A percentile compares a stretch with the other conserved stretches of the same genome.
Conservation (phyloP, 2,888 invertebrate genomes). For the Pomacea canaliculata region DNA sequence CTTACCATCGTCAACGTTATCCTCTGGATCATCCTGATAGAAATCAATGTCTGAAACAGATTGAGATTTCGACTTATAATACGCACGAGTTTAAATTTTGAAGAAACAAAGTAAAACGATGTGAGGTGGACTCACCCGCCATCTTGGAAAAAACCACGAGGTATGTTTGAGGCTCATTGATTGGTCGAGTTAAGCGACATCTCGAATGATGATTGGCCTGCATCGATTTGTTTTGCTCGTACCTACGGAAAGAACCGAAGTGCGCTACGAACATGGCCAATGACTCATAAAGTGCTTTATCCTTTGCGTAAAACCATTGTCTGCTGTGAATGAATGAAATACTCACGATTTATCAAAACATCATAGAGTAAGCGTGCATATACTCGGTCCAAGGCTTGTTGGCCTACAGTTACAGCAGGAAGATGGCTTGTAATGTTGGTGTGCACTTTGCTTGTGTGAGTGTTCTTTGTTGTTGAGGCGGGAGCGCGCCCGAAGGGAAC, state of each 20-base stretch:
- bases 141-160: constrained; percentile 66
- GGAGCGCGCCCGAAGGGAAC: not conserved
- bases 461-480: constrained; percentile 17
- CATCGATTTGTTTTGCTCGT: constrained; percentile 43
- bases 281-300: constrained; percentile 42
- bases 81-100: constrained; percentile 51
- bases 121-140: constrained; percentile 68
- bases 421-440: not conserved
- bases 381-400: not conserved
- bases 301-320: constrained; percentile 27
- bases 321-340: constrained; percentile 31
- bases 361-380: constrained; percentile 6
- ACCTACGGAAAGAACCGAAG: constrained; percentile 50
- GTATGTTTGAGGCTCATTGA: constrained; percentile 45
- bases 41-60: constrained; percentile 66
- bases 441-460: not conserved
- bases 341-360: constrained; percentile 12
- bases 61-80: constrained; percentile 44
- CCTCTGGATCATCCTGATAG: constrained; percentile 61
- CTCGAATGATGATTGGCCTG: constrained; percentile 51
- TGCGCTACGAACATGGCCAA: constrained; percentile 49
- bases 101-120: constrained; percentile 59
- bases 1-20: constrained; percentile 63
- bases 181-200: constrained; percentile 41
- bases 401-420: not conserved